Percentiles rank a stretch among this genome's conserved stretches.
These are phyloP conservation scores for Oscheius sp. DNA, from an alignment of 2,888 invertebrate genomes.

Conservation along the genomic window DNA sequence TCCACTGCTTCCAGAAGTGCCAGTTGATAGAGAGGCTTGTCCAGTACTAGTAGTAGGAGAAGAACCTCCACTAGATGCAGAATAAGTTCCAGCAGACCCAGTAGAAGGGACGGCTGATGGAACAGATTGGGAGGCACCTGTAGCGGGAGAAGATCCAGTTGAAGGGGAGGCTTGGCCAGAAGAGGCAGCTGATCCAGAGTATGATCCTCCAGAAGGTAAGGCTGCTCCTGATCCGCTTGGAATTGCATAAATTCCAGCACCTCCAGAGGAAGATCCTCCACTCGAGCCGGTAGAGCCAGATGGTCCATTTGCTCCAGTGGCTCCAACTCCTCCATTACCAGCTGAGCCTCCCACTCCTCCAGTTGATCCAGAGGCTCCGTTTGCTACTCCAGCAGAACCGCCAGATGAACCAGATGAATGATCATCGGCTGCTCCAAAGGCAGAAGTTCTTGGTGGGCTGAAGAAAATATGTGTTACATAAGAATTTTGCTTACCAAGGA, in stretches of 20 bases:
- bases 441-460: neutral
- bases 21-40: neutral
- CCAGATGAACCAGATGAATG: too few species aligned
- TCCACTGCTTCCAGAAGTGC: neutral
- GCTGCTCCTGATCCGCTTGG: too few species aligned
- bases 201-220: neutral
- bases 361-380: neutral
- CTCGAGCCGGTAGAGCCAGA: too few species aligned
- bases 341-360: too few species aligned
- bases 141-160: neutral
- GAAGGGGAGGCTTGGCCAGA: neutral
- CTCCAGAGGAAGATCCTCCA: neutral
- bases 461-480: neutral
- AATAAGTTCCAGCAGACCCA: too few species aligned
- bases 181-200: neutral
- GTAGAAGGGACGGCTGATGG: too few species aligned
- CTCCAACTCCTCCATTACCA: too few species aligned
- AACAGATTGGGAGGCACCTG: neutral
- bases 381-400: neutral
- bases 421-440: neutral
- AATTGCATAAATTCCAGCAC: neutral
- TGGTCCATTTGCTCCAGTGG: too few species aligned
- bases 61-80: neutral
- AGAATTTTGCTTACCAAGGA: neutral
- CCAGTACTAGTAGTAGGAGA: slow-evolving; percentile 2